Percentiles rank a stretch among this genome's conserved stretches.
These are phyloP conservation scores for Chlorocebus sabaeus DNA, from an alignment of 2,113 vertebrate species.

Conservation along the genomic window DNA sequence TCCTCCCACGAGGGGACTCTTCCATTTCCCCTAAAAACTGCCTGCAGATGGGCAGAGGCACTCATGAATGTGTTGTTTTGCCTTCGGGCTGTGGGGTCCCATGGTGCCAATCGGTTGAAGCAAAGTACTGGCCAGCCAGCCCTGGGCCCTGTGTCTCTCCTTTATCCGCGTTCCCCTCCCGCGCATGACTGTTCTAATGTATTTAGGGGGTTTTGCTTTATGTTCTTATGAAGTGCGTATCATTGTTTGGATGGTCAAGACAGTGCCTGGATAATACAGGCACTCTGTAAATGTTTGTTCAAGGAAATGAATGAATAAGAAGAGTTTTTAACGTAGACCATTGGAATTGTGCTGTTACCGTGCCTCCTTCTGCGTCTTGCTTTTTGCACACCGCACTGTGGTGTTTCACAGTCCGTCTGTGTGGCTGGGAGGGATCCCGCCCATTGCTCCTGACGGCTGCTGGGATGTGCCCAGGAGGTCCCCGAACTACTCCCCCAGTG, in stretches of 20 bases:
- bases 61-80: too few species aligned
- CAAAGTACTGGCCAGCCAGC: neutral
- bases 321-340: neutral
- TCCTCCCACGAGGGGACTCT: neutral
- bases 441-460: neutral
- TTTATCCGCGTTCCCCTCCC: accelerated
- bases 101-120: too few species aligned
- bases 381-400: neutral
- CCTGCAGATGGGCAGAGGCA: neutral
- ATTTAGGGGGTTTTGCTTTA: neutral
- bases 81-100: neutral
- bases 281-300: neutral
- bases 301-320: neutral
- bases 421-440: neutral
- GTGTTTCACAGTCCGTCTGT: neutral
- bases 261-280: neutral
- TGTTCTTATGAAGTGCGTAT: neutral
- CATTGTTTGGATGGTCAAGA: neutral
- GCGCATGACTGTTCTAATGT: neutral
- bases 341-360: neutral
- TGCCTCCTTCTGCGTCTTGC: neutral
- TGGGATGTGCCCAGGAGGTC: neutral
- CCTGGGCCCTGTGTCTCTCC: too few species aligned
- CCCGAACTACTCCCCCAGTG: accelerated
- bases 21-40: neutral